phyloP scores from a whole-genome alignment of 2,113 vertebrate genomes.

The Barbus barbus region DNA sequence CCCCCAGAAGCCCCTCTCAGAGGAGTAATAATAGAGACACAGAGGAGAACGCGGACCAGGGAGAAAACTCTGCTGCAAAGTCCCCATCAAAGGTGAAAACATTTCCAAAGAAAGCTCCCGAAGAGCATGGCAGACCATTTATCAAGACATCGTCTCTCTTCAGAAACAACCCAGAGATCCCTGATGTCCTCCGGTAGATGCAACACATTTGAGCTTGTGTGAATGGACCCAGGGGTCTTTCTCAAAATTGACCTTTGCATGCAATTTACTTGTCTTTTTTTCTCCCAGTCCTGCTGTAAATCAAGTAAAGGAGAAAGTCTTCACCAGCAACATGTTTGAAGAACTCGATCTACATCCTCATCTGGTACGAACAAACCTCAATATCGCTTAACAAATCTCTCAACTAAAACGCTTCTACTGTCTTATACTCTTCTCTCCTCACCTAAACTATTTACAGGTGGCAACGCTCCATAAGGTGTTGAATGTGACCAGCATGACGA shows the following conservation, averaged over 20 bases:
- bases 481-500: conserved; percentile 87
- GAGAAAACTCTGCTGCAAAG: neutral
- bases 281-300: conserved; percentile 74
- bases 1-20: conserved; percentile 28
- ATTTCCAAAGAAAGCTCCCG: conserved; percentile 35
- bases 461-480: conserved; percentile 86
- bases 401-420: neutral
- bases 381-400: neutral
- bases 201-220: neutral
- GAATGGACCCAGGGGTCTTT: neutral
- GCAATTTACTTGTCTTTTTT: too few relatives aligned
- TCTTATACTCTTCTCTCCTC: neutral
- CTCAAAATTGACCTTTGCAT: neutral
- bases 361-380: conserved; percentile 70
- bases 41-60: neutral
- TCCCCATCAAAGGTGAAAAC: conserved; percentile 31
- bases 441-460: conserved; percentile 70
- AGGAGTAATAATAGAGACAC: conserved; percentile 23
- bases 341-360: conserved; percentile 87
- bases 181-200: conserved; percentile 77
- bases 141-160: conserved; percentile 85
- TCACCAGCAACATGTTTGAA: conserved; percentile 83
- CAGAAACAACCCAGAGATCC: conserved; percentile 85
- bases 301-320: conserved; percentile 84
- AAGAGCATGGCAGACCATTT: conserved; percentile 54